phyloP scores from a whole-genome alignment of 2,888 invertebrate species.

The Polyploca ridens region DNA sequence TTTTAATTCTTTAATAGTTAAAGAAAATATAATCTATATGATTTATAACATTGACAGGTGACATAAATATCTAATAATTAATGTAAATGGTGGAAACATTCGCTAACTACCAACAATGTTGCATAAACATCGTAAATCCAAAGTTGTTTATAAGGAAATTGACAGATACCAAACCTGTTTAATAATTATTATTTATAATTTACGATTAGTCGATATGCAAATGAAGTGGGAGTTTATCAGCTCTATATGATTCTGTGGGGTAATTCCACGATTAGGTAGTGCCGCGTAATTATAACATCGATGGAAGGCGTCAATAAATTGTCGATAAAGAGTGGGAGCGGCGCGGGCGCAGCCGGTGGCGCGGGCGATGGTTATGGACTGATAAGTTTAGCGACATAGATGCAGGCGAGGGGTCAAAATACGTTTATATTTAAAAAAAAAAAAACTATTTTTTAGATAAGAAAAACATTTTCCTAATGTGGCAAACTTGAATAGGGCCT shows the following conservation, averaged over 20 bases:
- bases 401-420: constrained; percentile 24
- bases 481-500: too few relatives aligned
- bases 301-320: constrained; percentile 52
- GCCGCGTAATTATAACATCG: constrained; percentile 42
- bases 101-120: not conserved
- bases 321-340: constrained; percentile 36
- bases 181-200: not conserved
- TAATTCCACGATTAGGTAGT: constrained; percentile 38
- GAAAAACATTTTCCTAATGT: too few relatives aligned
- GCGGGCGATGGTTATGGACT: constrained; percentile 42
- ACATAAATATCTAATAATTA: constrained; percentile 1
- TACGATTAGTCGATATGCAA: constrained; percentile 25
- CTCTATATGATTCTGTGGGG: constrained; percentile 18
- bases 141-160: constrained; percentile 30
- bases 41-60: constrained; percentile 7
- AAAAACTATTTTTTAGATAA: too few relatives aligned
- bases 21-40: not conserved
- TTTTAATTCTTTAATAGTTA: too few relatives aligned
- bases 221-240: constrained; percentile 16
- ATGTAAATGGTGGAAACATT: constrained; percentile 8
- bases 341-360: constrained; percentile 38
- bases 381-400: constrained; percentile 15
- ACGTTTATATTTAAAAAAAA: not conserved
- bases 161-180: constrained; percentile 9
- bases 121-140: constrained; percentile 11